phyloP scores from a whole-genome alignment of 2,113 vertebrate species.

The Talpa occidentalis region DNA sequence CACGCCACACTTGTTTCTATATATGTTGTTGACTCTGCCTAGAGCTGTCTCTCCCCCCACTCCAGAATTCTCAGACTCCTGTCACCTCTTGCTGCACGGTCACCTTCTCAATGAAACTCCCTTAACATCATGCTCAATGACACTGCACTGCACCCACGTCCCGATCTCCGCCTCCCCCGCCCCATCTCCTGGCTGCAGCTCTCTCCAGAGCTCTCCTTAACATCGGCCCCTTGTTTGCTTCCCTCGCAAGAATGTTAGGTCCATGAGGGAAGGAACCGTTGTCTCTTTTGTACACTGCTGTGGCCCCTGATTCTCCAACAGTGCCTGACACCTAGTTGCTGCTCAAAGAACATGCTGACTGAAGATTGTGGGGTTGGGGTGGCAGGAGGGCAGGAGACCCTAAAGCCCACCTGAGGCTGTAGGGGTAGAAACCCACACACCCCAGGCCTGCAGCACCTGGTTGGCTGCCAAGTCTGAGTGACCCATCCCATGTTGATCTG shows the following conservation, averaged over 20 bases:
- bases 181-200: fast-evolving
- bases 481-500: too few relatives aligned
- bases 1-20: neutral
- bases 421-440: neutral
- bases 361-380: too few relatives aligned
- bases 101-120: neutral
- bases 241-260: neutral
- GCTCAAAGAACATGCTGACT: neutral
- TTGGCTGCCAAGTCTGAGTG: neutral
- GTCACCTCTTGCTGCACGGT: neutral
- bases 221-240: neutral
- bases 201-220: neutral
- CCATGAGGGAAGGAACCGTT: fast-evolving
- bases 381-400: neutral
- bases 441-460: too few relatives aligned
- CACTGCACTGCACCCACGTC: fast-evolving
- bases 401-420: neutral
- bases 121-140: neutral
- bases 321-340: neutral
- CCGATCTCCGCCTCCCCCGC: too few relatives aligned
- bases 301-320: neutral
- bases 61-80: neutral
- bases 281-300: neutral
- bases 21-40: neutral
- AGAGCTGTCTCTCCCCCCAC: too few relatives aligned